Conservation (phyloP, 2,113 vertebrate genomes). For the Stictonetta naevosa region DNA sequence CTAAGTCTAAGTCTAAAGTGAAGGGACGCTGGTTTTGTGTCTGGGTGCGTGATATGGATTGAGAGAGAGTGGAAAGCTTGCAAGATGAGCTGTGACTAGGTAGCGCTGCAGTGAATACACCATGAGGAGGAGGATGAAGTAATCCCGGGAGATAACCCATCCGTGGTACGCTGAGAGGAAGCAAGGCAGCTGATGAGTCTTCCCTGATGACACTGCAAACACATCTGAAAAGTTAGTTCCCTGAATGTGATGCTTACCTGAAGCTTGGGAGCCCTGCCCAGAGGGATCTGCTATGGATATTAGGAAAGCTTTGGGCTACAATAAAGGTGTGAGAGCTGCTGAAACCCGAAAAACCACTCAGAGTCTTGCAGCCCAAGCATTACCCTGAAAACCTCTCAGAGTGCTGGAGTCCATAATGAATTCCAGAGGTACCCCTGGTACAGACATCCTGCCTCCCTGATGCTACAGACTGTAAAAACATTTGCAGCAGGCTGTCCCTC, state of each 20-base stretch:
- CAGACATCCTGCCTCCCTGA: not conserved
- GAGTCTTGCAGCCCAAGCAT: not conserved
- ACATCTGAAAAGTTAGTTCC: not conserved
- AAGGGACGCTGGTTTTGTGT: not conserved
- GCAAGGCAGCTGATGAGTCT: conserved; percentile 11
- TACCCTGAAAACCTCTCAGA: not conserved
- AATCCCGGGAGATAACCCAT: not conserved
- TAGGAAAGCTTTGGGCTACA: not conserved
- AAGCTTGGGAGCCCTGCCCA: not conserved
- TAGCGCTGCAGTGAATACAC: not conserved
- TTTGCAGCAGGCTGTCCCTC: not conserved
- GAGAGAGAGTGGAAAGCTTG: not conserved
- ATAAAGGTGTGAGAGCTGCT: not conserved
- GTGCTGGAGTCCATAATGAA: not conserved
- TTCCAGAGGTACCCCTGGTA: not conserved
- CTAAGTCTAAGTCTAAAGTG: not conserved
- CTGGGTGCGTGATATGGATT: not conserved
- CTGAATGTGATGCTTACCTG: conserved; percentile 32
- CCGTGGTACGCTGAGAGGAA: not conserved
- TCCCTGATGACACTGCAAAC: conserved; percentile 20
- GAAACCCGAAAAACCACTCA: not conserved
- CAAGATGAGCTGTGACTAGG: not conserved
- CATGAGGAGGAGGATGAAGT: not conserved
- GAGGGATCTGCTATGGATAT: not conserved
- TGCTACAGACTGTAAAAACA: conserved; percentile 1